Base-by-base conservation (phyloP, 2,888 invertebrate species). In the Aphodius sticticus region DNA sequence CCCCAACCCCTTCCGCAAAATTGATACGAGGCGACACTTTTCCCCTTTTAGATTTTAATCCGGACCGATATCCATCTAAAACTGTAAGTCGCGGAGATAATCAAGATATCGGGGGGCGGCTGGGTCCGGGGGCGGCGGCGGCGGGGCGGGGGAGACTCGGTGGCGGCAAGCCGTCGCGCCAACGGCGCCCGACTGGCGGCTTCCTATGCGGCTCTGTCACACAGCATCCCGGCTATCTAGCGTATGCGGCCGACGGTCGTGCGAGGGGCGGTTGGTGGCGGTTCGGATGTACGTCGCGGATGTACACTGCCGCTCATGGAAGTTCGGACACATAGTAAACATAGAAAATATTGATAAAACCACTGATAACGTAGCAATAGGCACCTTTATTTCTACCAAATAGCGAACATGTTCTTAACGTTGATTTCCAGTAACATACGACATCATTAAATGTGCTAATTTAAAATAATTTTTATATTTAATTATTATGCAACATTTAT, bases 171-270 rank as follows among this genome's bases (percentile, higher is more conserved):
- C 12, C 53, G 53, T 53, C 53, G 53, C 53, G 53, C 82, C 80
- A 82, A 76, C 81, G 83, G 84, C 84, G 83, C 83, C 84, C 84
- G 82, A 81, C 83, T 81, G 84, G 78, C 83, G 83, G 83, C 81
- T 83, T 83, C 84, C 84, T 72, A 78, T 71, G 77, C 80, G 79
- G 77, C 79, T 80, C 83, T 82, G 82, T 82, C 77, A 77, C 83
- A 82, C 82, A 82, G 82, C 84, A 82, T 83, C 85, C 83, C 83
- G 76, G 80, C 78, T 80, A 80, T 80, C 80, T 80, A 78, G 69
- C 80, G 77, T 71, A 77, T 77, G 77, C 80, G 80, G 70, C 78
- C 80, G 80, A 74, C 77, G 76, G 76, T 80, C 80, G 75, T 80
- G 78, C 76, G 35, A 38, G 16, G 38, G 35, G 35, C 71, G 38